Evolutionary conservation across 2,113 vertebrate species (phyloP).

Genomic region (Muntiacus muntjak): DNA sequence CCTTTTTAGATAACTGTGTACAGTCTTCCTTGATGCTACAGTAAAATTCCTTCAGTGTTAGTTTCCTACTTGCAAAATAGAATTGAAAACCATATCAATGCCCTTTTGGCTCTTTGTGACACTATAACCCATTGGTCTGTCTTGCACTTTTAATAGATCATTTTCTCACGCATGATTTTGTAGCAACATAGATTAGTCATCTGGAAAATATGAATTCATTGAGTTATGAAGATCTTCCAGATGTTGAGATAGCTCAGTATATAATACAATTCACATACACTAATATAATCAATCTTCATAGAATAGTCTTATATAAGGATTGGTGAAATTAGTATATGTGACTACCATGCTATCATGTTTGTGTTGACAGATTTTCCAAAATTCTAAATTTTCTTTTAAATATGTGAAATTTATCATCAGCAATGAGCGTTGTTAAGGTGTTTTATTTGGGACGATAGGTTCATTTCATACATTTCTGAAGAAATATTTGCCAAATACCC

Average conservation of each 20-base stretch:
- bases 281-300: neutral
- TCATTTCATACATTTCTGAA: neutral
- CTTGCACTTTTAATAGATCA: neutral
- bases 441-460: neutral
- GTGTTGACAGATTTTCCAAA: neutral
- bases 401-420: neutral
- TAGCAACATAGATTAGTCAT: neutral
- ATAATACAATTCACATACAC: neutral
- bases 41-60: neutral
- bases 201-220: neutral
- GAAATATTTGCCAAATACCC: neutral
- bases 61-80: neutral
- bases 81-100: neutral
- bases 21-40: neutral
- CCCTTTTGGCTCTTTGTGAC: neutral
- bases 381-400: neutral
- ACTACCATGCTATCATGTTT: neutral
- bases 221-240: neutral
- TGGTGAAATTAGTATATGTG: neutral
- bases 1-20: neutral
- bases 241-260: neutral
- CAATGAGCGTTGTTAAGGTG: neutral
- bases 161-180: neutral
- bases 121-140: neutral
- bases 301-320: neutral